Evolutionary conservation across 2,888 invertebrate genomes (phyloP).

Genomic region (Achlya flavicornis): DNA sequence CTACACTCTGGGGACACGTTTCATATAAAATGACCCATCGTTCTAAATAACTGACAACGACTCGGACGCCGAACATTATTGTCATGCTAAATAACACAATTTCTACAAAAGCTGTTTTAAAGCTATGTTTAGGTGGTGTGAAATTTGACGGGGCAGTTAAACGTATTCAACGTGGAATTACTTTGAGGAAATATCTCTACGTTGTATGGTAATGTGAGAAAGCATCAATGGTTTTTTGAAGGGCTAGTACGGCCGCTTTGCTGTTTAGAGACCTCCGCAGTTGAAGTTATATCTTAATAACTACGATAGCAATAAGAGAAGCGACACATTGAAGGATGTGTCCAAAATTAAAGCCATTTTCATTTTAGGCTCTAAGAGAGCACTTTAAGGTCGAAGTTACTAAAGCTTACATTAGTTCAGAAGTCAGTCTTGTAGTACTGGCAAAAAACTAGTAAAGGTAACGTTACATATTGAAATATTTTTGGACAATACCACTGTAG

Average conservation of each 20-base stretch:
- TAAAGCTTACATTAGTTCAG: no score
- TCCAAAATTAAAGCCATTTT: no score
- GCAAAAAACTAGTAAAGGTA: no score
- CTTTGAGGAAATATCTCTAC: conserved; percentile 14
- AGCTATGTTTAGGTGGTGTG: conserved; percentile 33
- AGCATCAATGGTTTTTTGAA: neutral
- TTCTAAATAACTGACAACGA: conserved; percentile 6
- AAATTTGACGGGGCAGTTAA: conserved; percentile 47
- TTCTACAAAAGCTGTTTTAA: conserved; percentile 19
- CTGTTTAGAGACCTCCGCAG: neutral
- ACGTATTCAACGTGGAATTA: conserved; percentile 33
- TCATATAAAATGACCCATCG: neutral
- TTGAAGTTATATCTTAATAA: neutral
- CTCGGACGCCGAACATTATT: conserved; percentile 26
- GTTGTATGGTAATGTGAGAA: conserved; percentile 6
- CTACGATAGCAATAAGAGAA: neutral
- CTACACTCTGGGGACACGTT: no score
- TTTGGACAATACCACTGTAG: no score
- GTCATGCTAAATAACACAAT: conserved; percentile 44
- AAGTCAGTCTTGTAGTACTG: no score
- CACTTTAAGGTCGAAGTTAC: no score
- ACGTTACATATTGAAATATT: no score
- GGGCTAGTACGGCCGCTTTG: neutral
- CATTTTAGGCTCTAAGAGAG: no score
- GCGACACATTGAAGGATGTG: no score